Conservation (phyloP, 2,797 vertebrate species). For the Ataeniobius toweri region DNA sequence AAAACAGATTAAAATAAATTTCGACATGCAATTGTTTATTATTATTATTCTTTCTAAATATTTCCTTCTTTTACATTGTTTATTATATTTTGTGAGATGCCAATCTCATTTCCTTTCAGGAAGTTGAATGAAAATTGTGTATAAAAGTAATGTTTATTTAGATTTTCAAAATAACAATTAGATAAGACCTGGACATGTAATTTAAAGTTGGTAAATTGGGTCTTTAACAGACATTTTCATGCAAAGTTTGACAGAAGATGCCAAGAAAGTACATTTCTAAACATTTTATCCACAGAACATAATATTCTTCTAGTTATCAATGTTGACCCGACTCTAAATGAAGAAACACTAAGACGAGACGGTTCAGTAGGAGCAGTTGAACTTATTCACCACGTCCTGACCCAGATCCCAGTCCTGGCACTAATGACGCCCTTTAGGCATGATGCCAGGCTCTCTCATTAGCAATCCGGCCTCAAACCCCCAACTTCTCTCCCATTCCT, state of each 20-base stretch:
- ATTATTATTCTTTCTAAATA: neutral
- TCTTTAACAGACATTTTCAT: neutral
- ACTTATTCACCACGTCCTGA: constrained; percentile 73
- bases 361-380: constrained; percentile 53
- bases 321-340: constrained; percentile 20
- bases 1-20: no score
- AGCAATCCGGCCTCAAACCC: constrained; percentile 67
- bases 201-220: neutral
- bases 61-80: neutral
- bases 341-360: constrained; percentile 16
- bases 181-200: neutral
- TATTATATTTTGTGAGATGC: neutral
- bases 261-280: neutral
- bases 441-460: constrained; percentile 81
- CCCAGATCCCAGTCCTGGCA: constrained; percentile 80
- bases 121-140: neutral
- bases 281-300: neutral
- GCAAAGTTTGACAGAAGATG: neutral
- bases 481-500: constrained; percentile 47
- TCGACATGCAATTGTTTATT: neutral
- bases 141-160: neutral
- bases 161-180: neutral
- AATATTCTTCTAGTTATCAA: neutral
- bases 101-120: neutral
- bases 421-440: constrained; percentile 83